A percentile compares a stretch with the other conserved stretches of the same genome.
These are phyloP conservation scores for Agelastica alni DNA, from an alignment of 2,888 invertebrate genomes.

Conservation along the genomic window DNA sequence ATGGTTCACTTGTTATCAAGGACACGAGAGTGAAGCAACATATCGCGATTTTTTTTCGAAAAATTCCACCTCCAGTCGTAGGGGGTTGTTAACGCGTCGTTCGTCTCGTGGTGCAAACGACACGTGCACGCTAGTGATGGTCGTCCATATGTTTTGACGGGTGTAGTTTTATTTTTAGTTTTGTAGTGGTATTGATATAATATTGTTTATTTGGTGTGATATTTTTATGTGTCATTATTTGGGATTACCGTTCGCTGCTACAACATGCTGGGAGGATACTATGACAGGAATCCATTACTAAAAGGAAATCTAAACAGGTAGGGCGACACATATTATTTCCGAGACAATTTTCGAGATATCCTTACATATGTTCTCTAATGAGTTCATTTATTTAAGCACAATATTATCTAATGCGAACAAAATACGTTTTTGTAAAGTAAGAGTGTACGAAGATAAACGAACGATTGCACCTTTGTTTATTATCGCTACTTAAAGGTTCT, in stretches of 20 bases:
- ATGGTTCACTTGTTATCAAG: slow-evolving; percentile 51
- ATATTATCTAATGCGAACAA: no score
- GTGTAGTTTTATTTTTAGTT: slow-evolving; percentile 25
- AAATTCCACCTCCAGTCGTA: slow-evolving; percentile 26
- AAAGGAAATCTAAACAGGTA: slow-evolving; percentile 65
- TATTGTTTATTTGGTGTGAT: slow-evolving; percentile 32
- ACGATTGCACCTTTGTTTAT: no score
- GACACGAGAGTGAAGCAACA: slow-evolving; percentile 38
- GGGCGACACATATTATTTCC: no score
- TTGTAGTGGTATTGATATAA: slow-evolving; percentile 28
- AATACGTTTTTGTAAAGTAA: no score
- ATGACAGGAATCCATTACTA: slow-evolving; percentile 63
- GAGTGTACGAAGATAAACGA: no score
- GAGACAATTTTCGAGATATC: no score
- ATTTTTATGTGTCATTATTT: slow-evolving; percentile 33
- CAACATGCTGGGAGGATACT: slow-evolving; percentile 60
- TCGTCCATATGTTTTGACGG: slow-evolving; percentile 19
- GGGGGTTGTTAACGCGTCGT: slow-evolving; percentile 6
- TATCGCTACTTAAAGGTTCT: no score
- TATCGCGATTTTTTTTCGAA: slow-evolving; percentile 14
- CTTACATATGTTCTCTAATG: no score
- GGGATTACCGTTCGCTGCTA: slow-evolving; percentile 33
- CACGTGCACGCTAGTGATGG: slow-evolving; percentile 15
- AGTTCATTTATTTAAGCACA: no score
- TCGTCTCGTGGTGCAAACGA: slow-evolving; percentile 21